Evolutionary conservation across 1,140 invertebrate species (phyloP).

Genomic region (Cotesia chilonis): DNA sequence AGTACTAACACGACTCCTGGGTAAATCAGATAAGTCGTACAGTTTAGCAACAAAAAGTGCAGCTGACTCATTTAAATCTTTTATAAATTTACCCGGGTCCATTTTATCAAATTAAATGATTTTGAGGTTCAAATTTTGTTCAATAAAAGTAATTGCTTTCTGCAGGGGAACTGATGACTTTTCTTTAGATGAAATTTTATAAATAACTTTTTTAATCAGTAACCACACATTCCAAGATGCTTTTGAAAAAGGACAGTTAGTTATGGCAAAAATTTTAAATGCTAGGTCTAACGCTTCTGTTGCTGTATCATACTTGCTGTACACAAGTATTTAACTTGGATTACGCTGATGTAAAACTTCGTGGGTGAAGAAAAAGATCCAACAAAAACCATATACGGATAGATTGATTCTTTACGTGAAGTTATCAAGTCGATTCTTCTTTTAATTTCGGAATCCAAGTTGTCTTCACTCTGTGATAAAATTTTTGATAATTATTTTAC

Average conservation of each 20-base stretch:
- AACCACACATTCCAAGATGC: background rate
- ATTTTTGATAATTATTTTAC: background rate
- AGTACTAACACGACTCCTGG: constrained; percentile 6
- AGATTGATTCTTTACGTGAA: constrained; percentile 12
- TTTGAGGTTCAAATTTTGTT: constrained; percentile 6
- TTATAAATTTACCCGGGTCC: constrained; percentile 1
- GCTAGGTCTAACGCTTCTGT: constrained; percentile 8
- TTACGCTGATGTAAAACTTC: background rate
- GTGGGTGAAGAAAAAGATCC: background rate
- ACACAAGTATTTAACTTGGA: background rate
- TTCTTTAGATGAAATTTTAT: background rate
- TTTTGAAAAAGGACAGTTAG: background rate
- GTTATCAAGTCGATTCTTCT: background rate
- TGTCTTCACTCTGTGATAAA: background rate
- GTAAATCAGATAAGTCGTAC: constrained; percentile 16
- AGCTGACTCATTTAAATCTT: constrained; percentile 1
- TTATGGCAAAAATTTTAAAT: constrained; percentile 5
- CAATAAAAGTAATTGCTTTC: constrained; percentile 12
- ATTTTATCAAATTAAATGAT: constrained; percentile 16
- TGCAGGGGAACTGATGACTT: constrained; percentile 17
- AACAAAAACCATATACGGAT: constrained; percentile 24
- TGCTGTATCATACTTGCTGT: background rate
- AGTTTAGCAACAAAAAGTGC: constrained; percentile 16
- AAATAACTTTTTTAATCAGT: background rate
- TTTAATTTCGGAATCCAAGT: constrained; percentile 17